Percentiles rank a stretch among this genome's conserved stretches.
These are phyloP conservation scores for Platichthys flesus DNA, from an alignment of 2,113 vertebrate genomes.

Conservation along the genomic window DNA sequence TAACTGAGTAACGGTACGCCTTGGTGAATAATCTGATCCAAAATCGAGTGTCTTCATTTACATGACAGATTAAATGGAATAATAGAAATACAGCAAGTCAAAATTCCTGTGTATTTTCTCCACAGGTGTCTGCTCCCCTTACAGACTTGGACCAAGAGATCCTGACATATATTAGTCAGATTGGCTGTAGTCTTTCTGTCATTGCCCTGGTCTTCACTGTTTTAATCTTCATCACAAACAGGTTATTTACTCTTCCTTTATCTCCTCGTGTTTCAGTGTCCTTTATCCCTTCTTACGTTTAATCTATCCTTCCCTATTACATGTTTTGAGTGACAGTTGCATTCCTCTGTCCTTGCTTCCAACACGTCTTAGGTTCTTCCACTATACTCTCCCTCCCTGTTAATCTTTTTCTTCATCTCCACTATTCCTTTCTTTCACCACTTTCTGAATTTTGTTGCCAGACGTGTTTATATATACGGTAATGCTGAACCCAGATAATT, in stretches of 20 bases:
- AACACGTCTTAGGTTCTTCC: background rate
- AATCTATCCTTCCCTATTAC: background rate
- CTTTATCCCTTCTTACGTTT: background rate
- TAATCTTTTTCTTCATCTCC: background rate
- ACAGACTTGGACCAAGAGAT: background rate
- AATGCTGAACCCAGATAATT: background rate
- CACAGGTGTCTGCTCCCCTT: background rate
- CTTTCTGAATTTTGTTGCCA: too few species aligned
- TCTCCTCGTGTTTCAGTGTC: background rate
- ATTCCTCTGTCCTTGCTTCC: background rate
- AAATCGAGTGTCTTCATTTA: too few species aligned
- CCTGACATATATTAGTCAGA: conserved; percentile 37
- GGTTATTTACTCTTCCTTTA: conserved; percentile 17
- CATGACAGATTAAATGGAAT: too few species aligned
- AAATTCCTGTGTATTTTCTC: background rate
- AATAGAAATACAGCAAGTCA: background rate
- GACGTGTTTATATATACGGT: background rate
- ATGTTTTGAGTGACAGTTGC: background rate
- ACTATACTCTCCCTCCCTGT: background rate
- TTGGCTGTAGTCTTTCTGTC: conserved; percentile 62
- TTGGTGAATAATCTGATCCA: too few species aligned
- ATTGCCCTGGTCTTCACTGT: conserved; percentile 36
- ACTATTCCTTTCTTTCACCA: too few species aligned
- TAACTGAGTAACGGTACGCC: too few species aligned
- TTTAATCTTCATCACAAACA: conserved; percentile 50